phyloP scores from a whole-genome alignment of 2,888 invertebrate genomes.

The Stenotaenia linearis region DNA sequence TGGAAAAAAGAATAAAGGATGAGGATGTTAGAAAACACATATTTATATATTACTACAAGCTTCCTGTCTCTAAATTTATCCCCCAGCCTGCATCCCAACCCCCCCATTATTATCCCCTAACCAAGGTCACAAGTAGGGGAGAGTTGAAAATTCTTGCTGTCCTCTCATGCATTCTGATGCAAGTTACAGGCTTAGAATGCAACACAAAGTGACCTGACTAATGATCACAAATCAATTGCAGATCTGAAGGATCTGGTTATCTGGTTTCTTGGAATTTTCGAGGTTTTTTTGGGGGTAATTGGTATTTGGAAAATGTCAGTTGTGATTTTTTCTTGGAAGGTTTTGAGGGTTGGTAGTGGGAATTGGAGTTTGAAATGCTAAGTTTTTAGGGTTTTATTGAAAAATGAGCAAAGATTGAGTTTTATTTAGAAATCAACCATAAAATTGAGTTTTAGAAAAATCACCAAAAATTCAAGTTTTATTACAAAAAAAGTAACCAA shows the following conservation, averaged over 20 bases:
- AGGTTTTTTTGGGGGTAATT: neutral
- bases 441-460: no score
- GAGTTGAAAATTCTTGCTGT: neutral
- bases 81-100: neutral
- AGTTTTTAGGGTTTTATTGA: no score
- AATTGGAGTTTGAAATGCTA: no score
- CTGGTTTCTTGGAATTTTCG: neutral
- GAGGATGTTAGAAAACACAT: neutral
- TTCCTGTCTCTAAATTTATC: constrained; percentile 31
- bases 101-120: constrained; percentile 30
- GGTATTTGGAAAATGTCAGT: neutral
- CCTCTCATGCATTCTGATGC: constrained; percentile 15
- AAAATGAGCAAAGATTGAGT: no score
- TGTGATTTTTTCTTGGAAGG: no score
- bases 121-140: constrained; percentile 16
- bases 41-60: constrained; percentile 7
- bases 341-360: no score
- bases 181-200: neutral
- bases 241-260: neutral
- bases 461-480: no score
- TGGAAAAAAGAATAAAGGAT: neutral
- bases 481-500: no score
- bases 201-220: neutral
- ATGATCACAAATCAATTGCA: neutral
- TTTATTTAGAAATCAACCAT: no score